Percentiles rank a stretch among this genome's conserved stretches.
phyloP scores from a whole-genome alignment of 2,113 vertebrate genomes.

The Leiothrix lutea region DNA sequence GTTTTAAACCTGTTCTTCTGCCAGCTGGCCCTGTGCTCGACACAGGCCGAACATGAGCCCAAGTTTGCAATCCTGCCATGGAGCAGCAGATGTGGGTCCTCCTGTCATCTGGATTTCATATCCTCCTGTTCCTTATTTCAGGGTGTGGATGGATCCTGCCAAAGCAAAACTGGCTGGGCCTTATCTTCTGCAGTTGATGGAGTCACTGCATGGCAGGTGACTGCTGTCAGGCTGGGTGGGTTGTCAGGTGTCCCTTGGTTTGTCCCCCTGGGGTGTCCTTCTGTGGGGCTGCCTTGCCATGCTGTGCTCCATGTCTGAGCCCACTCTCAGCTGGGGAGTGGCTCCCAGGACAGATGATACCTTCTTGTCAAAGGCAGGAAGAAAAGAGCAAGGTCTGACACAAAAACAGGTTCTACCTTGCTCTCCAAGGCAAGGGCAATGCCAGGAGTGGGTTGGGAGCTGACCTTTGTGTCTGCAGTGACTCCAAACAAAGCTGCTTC shows the following conservation, averaged over 20 bases:
- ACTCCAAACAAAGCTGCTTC: conserved; percentile 45
- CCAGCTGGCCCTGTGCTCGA: neutral
- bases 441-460: neutral
- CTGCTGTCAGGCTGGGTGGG: neutral
- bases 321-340: neutral
- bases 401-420: neutral
- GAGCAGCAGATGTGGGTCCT: neutral
- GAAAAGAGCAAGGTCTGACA: neutral
- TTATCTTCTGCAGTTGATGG: conserved; percentile 5
- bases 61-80: neutral
- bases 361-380: neutral
- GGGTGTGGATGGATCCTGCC: conserved; percentile 16
- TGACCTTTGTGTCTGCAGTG: conserved; percentile 38
- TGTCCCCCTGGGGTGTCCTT: neutral
- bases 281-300: neutral
- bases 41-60: neutral
- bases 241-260: neutral
- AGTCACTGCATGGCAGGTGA: neutral
- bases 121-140: neutral
- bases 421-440: neutral
- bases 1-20: neutral
- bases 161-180: neutral
- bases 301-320: neutral
- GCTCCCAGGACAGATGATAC: neutral
- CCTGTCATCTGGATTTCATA: conserved; percentile 35